These are phyloP conservation scores for Acheta domesticus DNA, from an alignment of 2,888 invertebrate species.

Conservation along the genomic window DNA sequence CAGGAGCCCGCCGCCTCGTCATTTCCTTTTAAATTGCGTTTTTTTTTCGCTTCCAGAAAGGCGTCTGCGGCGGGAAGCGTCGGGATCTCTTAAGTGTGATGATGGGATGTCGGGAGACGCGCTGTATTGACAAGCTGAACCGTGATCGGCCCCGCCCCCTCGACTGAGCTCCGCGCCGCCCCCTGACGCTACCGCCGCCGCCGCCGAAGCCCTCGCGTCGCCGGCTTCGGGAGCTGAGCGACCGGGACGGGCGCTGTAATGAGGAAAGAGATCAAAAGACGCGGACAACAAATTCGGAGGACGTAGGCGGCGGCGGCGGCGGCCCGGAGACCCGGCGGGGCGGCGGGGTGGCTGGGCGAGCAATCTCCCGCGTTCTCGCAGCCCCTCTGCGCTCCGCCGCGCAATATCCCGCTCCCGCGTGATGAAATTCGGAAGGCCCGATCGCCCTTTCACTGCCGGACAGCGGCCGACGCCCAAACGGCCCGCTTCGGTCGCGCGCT, in stretches of 20 bases:
- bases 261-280: conserved; percentile 18
- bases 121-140: conserved; percentile 9
- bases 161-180: not conserved
- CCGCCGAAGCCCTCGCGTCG: not conserved
- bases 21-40: conserved; percentile 18
- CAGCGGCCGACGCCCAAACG: not conserved
- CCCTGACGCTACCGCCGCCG: not conserved
- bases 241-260: not conserved
- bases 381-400: no score
- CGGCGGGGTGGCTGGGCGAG: not conserved
- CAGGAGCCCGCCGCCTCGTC: not conserved
- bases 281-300: conserved; percentile 5
- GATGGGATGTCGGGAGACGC: conserved; percentile 11
- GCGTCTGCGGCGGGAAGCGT: not conserved
- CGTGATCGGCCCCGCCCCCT: not conserved
- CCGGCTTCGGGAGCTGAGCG: not conserved
- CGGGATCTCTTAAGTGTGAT: conserved; percentile 18
- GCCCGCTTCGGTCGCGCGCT: not conserved
- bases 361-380: not conserved
- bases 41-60: conserved; percentile 4
- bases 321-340: no score
- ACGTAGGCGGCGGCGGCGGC: not conserved
- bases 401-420: not conserved
- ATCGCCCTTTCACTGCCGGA: not conserved
- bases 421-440: conserved; percentile 8